Percentiles rank a stretch among this genome's conserved stretches.
Conservation (phyloP, 2,888 invertebrate species). For the Morpho helenor region DNA sequence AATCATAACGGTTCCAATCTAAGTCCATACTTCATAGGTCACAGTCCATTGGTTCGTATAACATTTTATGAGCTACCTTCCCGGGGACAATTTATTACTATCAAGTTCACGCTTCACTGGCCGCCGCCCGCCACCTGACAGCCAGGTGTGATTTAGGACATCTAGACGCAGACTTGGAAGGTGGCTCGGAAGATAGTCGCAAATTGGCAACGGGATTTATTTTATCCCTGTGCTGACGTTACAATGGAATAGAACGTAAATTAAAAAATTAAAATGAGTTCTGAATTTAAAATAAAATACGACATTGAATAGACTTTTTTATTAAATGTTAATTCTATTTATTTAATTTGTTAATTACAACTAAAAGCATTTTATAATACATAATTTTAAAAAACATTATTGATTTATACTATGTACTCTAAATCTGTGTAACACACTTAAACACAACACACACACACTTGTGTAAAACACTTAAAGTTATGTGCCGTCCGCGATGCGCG, state of each 20-base stretch:
- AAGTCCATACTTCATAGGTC: conserved; percentile 27
- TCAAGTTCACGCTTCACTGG: conserved; percentile 52
- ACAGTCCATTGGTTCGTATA: conserved; percentile 45
- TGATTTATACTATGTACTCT: no score
- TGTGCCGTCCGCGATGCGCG: no score
- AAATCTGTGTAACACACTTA: no score
- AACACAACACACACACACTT: no score
- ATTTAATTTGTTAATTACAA: no score
- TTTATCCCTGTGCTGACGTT: conserved; percentile 2
- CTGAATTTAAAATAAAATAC: no score
- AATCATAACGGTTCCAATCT: conserved; percentile 19
- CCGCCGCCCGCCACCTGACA: conserved; percentile 31
- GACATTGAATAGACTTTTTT: not conserved
- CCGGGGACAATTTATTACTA: conserved; percentile 55
- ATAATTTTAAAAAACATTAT: no score
- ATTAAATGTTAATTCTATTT: not conserved
- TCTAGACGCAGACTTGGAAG: conserved; percentile 45
- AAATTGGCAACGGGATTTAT: conserved; percentile 17
- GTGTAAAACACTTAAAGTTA: no score
- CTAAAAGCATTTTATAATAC: no score
- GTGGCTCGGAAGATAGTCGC: conserved; percentile 29
- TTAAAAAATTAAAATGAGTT: no score
- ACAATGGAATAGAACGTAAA: not conserved
- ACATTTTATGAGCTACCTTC: conserved; percentile 40
- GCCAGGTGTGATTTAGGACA: conserved; percentile 59